Evolutionary conservation across 2,797 vertebrate genomes (phyloP).

Genomic region (Cirrhinus mrigala): DNA sequence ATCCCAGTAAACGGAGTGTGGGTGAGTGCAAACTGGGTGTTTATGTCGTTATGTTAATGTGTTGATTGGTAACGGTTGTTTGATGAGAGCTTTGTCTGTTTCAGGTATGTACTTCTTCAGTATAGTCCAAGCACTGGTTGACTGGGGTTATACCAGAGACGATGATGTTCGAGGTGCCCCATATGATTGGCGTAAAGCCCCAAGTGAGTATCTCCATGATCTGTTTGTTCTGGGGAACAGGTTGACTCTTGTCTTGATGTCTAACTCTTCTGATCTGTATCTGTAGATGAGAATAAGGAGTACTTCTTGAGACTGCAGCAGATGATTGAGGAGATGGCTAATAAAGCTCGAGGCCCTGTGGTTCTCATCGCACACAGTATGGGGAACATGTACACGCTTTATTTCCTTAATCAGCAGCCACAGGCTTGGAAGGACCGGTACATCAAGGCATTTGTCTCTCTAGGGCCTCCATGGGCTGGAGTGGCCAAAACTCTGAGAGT

Average conservation of each 20-base stretch:
- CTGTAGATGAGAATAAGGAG: constrained; percentile 90
- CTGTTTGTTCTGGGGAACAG: not conserved
- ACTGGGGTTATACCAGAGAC: constrained; percentile 91
- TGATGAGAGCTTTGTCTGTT: constrained; percentile 47
- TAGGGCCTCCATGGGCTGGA: constrained; percentile 95
- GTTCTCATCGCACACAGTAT: constrained; percentile 97
- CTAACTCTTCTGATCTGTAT: not conserved
- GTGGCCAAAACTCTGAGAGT: constrained; percentile 95
- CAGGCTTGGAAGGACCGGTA: constrained; percentile 96
- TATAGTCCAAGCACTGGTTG: constrained; percentile 89
- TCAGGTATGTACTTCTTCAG: constrained; percentile 95
- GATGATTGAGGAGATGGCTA: constrained; percentile 93
- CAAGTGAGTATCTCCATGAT: constrained; percentile 81
- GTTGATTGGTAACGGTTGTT: not conserved
- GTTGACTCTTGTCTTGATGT: not conserved
- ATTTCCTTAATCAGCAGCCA: constrained; percentile 93
- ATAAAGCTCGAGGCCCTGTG: constrained; percentile 85
- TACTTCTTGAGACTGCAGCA: constrained; percentile 88
- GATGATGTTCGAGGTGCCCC: constrained; percentile 92
- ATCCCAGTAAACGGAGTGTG: constrained; percentile 90
- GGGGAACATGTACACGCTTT: constrained; percentile 98
- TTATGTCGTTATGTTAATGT: not conserved
- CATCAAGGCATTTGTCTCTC: constrained; percentile 87
- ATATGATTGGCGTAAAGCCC: constrained; percentile 97
- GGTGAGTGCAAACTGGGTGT: constrained; percentile 79